Evolutionary conservation across 2,888 invertebrate species (phyloP).

Genomic region (Celastrina argiolus): DNA sequence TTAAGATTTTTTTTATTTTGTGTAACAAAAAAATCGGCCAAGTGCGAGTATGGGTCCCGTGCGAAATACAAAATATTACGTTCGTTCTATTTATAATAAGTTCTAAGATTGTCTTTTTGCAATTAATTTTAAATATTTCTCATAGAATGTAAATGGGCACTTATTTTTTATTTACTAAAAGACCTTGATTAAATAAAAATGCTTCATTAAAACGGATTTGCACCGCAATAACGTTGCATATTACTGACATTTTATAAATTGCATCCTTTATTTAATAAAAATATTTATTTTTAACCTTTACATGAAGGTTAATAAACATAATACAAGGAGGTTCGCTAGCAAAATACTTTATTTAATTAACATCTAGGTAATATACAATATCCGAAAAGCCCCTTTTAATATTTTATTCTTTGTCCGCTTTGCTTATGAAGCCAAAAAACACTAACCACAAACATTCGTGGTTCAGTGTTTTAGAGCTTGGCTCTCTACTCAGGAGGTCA

Average conservation of each 20-base stretch:
- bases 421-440: no score
- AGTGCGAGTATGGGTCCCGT: no score
- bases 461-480: no score
- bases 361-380: background rate
- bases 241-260: background rate
- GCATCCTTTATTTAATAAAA: background rate
- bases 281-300: background rate
- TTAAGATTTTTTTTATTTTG: no score
- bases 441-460: no score
- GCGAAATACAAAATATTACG: no score
- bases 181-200: background rate
- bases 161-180: background rate
- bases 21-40: no score
- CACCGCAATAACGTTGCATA: background rate
- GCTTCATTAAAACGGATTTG: background rate
- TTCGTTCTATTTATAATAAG: no score
- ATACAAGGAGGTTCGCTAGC: background rate
- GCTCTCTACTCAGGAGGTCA: no score
- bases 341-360: no score
- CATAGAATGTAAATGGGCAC: background rate
- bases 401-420: no score
- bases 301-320: background rate
- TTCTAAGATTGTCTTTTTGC: no score
- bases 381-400: background rate
- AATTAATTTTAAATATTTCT: background rate